These are phyloP conservation scores for Verasper variegatus DNA, from an alignment of 2,113 vertebrate genomes.

Conservation along the genomic window DNA sequence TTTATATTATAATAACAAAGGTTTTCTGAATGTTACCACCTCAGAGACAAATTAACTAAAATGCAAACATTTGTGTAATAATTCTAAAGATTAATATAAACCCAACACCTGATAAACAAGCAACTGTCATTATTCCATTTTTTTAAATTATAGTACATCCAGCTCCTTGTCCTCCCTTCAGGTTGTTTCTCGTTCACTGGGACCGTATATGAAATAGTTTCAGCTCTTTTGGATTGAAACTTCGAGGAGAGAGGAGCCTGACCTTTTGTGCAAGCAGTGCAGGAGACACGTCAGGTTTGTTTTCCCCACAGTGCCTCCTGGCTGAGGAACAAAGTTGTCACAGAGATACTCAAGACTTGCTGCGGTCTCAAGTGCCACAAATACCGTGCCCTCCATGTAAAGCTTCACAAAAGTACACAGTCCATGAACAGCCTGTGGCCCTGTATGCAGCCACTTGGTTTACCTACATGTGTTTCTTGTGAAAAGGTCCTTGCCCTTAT, in stretches of 20 bases:
- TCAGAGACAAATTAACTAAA: too few species aligned
- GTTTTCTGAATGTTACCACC: too few species aligned
- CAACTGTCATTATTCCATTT: neutral
- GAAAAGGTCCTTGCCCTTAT: conserved; percentile 14
- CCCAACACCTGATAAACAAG: too few species aligned
- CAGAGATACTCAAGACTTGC: neutral
- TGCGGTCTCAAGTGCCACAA: neutral
- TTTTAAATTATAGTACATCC: conserved; percentile 37
- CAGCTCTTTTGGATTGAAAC: conserved; percentile 12
- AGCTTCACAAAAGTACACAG: neutral
- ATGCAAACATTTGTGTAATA: too few species aligned
- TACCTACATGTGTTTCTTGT: neutral
- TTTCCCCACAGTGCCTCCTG: neutral
- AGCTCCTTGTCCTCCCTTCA: conserved; percentile 29
- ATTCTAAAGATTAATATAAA: too few species aligned
- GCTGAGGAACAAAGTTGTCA: neutral
- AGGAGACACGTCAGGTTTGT: neutral
- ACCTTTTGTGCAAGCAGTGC: neutral
- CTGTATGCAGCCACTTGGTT: neutral
- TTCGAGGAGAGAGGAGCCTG: neutral
- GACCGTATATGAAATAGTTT: conserved; percentile 2
- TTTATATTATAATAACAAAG: too few species aligned
- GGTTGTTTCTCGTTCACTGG: conserved; percentile 24
- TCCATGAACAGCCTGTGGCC: neutral
- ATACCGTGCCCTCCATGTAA: neutral